These are phyloP conservation scores for Oscheius sp. DNA, from an alignment of 2,888 invertebrate genomes.

Conservation along the genomic window DNA sequence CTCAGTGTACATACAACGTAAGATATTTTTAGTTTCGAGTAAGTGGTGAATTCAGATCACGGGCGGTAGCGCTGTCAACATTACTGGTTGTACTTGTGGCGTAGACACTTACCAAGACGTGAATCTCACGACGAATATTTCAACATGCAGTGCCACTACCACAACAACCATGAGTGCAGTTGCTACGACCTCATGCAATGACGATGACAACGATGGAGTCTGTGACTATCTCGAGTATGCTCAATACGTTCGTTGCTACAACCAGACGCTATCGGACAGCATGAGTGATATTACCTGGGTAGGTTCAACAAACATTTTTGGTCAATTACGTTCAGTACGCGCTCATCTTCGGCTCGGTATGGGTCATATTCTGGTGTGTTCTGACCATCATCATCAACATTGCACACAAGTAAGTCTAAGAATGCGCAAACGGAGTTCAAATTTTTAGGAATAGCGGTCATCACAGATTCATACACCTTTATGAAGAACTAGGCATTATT, in stretches of 20 bases:
- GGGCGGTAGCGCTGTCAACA: neutral
- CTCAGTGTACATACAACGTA: neutral
- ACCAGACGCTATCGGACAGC: conserved; percentile 13
- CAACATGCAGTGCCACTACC: neutral
- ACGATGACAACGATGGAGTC: conserved; percentile 9
- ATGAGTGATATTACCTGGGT: conserved; percentile 20
- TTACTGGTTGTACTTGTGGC: conserved; percentile 7
- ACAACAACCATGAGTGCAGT: neutral
- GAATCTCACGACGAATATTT: no score
- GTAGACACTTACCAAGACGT: no score
- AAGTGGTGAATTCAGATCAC: neutral
- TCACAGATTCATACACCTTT: conserved; percentile 56
- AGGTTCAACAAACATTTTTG: neutral
- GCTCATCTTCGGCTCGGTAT: conserved; percentile 47
- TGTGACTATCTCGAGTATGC: conserved; percentile 32
- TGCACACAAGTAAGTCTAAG: conserved; percentile 44
- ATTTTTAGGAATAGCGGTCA: conserved; percentile 52
- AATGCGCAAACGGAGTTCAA: no score
- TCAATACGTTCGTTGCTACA: conserved; percentile 26
- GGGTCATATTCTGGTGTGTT: conserved; percentile 60
- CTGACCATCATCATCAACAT: conserved; percentile 54
- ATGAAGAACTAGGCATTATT: conserved; percentile 55
- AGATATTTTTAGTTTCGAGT: neutral
- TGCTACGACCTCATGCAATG: conserved; percentile 15
- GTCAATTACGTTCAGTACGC: conserved; percentile 43